Conservation (phyloP, 2,888 invertebrate genomes). For the Apoderus coryli region DNA sequence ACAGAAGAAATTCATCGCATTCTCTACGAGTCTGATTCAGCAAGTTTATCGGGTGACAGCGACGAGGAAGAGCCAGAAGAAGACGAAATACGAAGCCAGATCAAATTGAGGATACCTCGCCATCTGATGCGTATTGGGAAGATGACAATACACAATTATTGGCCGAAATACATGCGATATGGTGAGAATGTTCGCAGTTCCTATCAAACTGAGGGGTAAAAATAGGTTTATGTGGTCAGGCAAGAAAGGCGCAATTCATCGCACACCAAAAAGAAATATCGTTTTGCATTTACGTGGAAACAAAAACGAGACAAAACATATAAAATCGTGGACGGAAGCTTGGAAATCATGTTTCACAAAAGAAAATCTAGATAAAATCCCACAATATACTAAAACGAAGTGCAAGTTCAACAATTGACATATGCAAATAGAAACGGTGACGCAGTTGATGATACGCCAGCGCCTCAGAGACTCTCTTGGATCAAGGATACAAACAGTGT, state of each 20-base stretch:
- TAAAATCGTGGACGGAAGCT: slow-evolving; percentile 12
- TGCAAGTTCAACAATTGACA: slow-evolving; percentile 1
- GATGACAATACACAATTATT: no score
- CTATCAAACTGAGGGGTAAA: slow-evolving; percentile 6
- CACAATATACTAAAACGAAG: slow-evolving; percentile 6
- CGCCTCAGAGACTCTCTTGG: background rate
- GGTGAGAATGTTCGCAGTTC: slow-evolving; percentile 6
- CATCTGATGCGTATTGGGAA: no score
- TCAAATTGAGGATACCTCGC: no score
- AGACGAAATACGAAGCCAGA: no score
- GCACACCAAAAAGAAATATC: slow-evolving; percentile 4
- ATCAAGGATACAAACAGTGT: slow-evolving; percentile 4
- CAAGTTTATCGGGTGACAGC: background rate
- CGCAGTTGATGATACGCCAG: no score
- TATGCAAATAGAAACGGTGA: background rate
- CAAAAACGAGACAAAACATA: slow-evolving; percentile 12
- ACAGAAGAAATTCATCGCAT: slow-evolving; percentile 3
- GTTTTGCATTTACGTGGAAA: slow-evolving; percentile 12
- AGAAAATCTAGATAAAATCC: slow-evolving; percentile 12
- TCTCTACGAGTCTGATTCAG: slow-evolving; percentile 5
- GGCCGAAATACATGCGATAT: no score
- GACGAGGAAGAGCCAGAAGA: no score
- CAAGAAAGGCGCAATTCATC: background rate
- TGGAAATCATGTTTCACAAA: slow-evolving; percentile 13
- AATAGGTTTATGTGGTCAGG: slow-evolving; percentile 5